Conservation (phyloP, 2,797 vertebrate species). For the Perodicticus potto region DNA sequence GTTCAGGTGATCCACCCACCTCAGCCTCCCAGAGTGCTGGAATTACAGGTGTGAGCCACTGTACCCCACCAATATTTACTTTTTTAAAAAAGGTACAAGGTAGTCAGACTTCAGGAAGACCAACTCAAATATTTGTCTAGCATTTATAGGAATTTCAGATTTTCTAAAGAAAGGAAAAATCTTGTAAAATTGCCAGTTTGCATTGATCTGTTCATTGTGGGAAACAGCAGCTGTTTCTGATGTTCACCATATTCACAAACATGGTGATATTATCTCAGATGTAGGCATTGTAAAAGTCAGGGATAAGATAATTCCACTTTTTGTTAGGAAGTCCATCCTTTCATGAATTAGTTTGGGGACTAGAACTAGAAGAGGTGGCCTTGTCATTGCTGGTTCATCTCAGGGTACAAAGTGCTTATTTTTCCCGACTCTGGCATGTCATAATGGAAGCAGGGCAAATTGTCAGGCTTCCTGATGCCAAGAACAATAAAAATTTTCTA, state of each 20-base stretch:
- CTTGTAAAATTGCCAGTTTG: neutral
- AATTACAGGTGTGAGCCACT: no score
- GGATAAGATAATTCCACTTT: neutral
- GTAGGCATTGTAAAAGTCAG: neutral
- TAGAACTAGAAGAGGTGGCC: neutral
- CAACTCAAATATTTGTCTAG: neutral
- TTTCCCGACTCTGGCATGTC: constrained; percentile 15
- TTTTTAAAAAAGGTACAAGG: neutral
- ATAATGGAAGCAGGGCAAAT: constrained; percentile 35
- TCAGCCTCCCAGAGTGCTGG: no score
- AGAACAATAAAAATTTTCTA: neutral
- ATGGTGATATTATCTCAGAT: neutral
- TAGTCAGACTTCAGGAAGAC: neutral
- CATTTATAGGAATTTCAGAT: neutral
- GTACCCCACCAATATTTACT: neutral
- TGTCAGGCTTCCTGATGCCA: neutral
- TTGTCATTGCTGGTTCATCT: neutral
- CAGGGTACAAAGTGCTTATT: constrained; percentile 31
- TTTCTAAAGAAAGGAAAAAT: constrained; percentile 14
- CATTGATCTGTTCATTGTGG: neutral
- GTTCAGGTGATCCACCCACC: no score
- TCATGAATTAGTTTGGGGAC: neutral
- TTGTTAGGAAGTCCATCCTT: neutral
- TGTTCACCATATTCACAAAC: neutral
- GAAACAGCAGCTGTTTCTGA: neutral